Base-by-base conservation (phyloP, 2,113 vertebrate genomes). In the Percopsis transmontana region DNA sequence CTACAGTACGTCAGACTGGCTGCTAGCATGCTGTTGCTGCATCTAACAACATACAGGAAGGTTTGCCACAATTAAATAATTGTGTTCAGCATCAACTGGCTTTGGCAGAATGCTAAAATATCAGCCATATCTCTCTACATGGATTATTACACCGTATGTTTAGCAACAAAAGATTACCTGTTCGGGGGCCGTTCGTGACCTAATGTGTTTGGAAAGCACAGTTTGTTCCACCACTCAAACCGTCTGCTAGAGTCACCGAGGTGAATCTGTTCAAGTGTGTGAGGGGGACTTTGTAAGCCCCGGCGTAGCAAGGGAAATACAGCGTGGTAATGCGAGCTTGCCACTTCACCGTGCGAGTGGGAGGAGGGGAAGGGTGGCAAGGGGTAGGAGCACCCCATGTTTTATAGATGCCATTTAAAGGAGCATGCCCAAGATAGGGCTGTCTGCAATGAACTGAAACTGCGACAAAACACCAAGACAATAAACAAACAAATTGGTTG, bases 401-500 rank as follows among this genome's bases (percentile, higher is more conserved):
- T 91, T 90, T 91, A 90, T 91, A 86, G 90, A 88, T 90, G 87
- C 80, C 84, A 89, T 89, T 92, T 91, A 89, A 87, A 85, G 81
- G 79, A 89, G 81, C 83, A 81, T 85, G 84, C 64, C 76, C 66
- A 70, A 83, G 83, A 88, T 80, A 79, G 82, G 69, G 82, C 80
- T 79, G 80, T 68, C 75, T 80, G 85, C 90, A 86, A 87, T 91
- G 88, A 89, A 91, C 86, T 89, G 87, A 87, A 90, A 89, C 89
- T 76, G 61, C 64, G 74, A 88, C 88, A 88, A 90, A 90, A 92
- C 85, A 81, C 76, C 80, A 85, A 90, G 85, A 88, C 88, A 91
- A 90, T 90, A 91, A 91, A 90, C 85, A 88, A 91, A 89, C 86
- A 92, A 89, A 91, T 88, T 89, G 88, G 81, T 88, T 91, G 90